phyloP scores from a whole-genome alignment of 1,140 invertebrate genomes.

The Ctenoplectra terminalis region DNA sequence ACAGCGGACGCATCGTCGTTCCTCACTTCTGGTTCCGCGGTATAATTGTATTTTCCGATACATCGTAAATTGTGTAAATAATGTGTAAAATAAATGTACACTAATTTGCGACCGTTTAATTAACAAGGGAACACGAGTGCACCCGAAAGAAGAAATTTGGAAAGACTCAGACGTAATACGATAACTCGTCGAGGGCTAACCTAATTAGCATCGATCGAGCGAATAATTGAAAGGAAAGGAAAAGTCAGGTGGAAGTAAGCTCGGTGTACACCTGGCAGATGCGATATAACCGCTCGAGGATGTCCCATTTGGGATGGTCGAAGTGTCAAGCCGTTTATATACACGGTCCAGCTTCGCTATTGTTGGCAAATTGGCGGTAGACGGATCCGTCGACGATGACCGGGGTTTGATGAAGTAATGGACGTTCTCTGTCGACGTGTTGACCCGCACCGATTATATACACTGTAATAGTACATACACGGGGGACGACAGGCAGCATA shows the following conservation, averaged over 20 bases:
- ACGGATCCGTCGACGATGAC: slow-evolving; percentile 76
- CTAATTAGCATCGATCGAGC: too few relatives aligned
- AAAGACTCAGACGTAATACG: too few relatives aligned
- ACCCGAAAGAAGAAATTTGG: too few relatives aligned
- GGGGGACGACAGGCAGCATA: slow-evolving; percentile 30
- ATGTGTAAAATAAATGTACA: too few relatives aligned
- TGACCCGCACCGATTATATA: slow-evolving; percentile 71
- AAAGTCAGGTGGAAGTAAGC: neutral
- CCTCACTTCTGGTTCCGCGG: too few relatives aligned
- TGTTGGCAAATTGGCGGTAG: slow-evolving; percentile 79
- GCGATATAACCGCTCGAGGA: slow-evolving; percentile 28
- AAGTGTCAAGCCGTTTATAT: slow-evolving; percentile 69
- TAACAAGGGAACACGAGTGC: too few relatives aligned
- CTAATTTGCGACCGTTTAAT: too few relatives aligned
- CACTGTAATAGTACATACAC: slow-evolving; percentile 71
- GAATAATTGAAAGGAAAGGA: neutral
- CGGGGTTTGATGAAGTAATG: slow-evolving; percentile 81
- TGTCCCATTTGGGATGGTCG: slow-evolving; percentile 55
- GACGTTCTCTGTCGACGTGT: slow-evolving; percentile 79
- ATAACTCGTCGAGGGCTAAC: too few relatives aligned
- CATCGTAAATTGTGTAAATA: too few relatives aligned
- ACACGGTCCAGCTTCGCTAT: slow-evolving; percentile 69
- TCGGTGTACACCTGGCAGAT: neutral
- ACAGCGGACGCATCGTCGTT: too few relatives aligned
- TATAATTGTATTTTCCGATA: too few relatives aligned